Base-by-base conservation (phyloP, 2,797 vertebrate species). In the Rhinatrema bivittatum region DNA sequence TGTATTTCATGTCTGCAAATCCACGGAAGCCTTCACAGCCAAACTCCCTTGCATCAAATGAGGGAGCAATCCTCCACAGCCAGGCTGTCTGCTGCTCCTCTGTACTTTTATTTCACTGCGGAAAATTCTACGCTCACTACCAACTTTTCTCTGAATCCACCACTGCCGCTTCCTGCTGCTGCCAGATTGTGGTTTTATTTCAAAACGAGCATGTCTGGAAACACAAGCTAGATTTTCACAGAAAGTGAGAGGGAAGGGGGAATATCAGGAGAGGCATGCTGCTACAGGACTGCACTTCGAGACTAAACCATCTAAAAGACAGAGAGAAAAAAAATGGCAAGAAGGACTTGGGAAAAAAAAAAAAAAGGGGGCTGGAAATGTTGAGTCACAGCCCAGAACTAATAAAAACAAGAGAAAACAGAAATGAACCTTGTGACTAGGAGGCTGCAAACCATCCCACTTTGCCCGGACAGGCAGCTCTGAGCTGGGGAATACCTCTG, bases 1-100 rank as follows among this genome's bases (percentile, higher is more conserved):
- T 52, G 72, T 67, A 72, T 68, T 64, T 73, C 74, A 77, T 77
- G 15, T 52, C 26, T 46, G 63, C 29, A 47, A n/a, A n/a, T n/a
- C n/a, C n/a, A n/a, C n/a, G n/a, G n/a, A n/a, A n/a, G n/a, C n/a
- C n/a, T n/a, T n/a, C n/a, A n/a, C n/a, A n/a, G n/a, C n/a, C n/a
- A n/a, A n/a, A n/a, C n/a, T n/a, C n/a, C n/a, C n/a, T n/a, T n/a
- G n/a, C n/a, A n/a, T n/a, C n/a, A n/a, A n/a, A n/a, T n/a, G n/a
- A n/a, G n/a, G n/a, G n/a, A n/a, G n/a, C n/a, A n/a, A n/a, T n/a
- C n/a, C n/a, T n/a, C n/a, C n/a, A n/a, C n/a, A n/a, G n/a, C n/a
- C n/a, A n/a, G n/a, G n/a, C n/a, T n/a, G n/a, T n/a, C n/a, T n/a
- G n/a, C n/a, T n/a, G n/a, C n/a, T n/a, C n/a, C n/a, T n/a, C n/a